Evolutionary conservation across 2,888 invertebrate genomes (phyloP), one percentile per base, ranked within the genome.

Genomic region (Elaeidobius kamerunicus): DNA sequence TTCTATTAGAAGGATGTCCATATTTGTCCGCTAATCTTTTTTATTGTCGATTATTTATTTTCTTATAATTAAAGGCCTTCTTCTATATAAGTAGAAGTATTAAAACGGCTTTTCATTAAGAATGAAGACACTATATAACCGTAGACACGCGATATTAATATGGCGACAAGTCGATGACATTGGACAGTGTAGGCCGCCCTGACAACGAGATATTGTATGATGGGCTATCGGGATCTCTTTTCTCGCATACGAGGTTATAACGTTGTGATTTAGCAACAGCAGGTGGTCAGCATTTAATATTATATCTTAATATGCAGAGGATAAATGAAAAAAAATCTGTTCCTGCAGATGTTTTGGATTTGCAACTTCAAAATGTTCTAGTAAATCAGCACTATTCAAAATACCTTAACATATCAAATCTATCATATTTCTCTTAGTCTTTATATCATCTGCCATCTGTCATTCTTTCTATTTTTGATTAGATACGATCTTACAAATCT

Each of bases 161-260:
- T 68, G 66, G 69, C 68, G 69, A 70, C 69, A 68, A 69, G 72
- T 70, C 71, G 70, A 69, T 71, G 71, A 71, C 70, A 71, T 69
- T 68, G 69, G 59, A 61, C 65, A 64, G 69, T 69, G 70, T 70
- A 69, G 70, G 69, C 66, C 65, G 69, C 64, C 62, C 62, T 66
- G 68, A 68, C 67, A 67, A 64, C 66, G 63, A 69, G 69, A 70
- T 69, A 70, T 71, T 69, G 69, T n/a, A n/a, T 70, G 68, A 69
- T 69, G 65, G 69, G 63, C 63, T 65, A 70, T 70, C 70, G 67
- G 68, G 69, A 70, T 70, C 69, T 65, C 67, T 63, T 68, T 69
- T 69, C 38, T 28, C 15, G n/a, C 47, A 38, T 55, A 55, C 55
- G 30, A 30, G 51, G 45, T 34, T 32, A 5, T 15, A n/a, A 27